Percentiles rank a stretch among this genome's conserved stretches.
These are phyloP conservation scores for Trematomus bernacchii DNA, from an alignment of 2,797 vertebrate genomes.

Conservation along the genomic window DNA sequence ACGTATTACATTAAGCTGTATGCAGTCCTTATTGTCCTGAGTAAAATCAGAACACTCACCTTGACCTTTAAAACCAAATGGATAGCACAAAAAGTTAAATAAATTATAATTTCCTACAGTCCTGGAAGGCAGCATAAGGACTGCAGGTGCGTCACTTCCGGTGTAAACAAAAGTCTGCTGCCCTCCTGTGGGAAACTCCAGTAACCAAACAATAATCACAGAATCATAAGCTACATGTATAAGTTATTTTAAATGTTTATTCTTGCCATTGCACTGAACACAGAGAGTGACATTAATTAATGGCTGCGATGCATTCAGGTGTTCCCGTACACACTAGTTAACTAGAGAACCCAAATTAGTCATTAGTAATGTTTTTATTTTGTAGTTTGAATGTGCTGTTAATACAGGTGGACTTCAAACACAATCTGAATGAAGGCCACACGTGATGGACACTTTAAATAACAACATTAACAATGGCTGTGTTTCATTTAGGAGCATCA, in stretches of 20 bases:
- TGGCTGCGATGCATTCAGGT: slow-evolving; percentile 10
- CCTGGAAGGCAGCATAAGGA: neutral
- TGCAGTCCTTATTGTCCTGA: neutral
- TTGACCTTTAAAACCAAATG: neutral
- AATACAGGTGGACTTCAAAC: too few species aligned
- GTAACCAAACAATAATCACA: neutral
- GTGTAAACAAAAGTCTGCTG: slow-evolving; percentile 35
- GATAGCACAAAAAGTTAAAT: neutral
- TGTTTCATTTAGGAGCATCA: too few species aligned
- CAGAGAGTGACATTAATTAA: neutral
- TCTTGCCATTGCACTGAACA: too few species aligned
- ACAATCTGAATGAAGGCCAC: neutral
- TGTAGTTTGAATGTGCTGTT: slow-evolving; percentile 2
- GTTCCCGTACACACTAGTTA: neutral
- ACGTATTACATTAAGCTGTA: too few species aligned
- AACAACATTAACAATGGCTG: too few species aligned
- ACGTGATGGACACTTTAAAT: too few species aligned
- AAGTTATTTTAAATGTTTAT: neutral
- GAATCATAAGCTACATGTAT: too few species aligned
- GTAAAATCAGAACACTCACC: neutral
- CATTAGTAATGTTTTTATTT: neutral
- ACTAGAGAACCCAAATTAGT: too few species aligned
- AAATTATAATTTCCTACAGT: neutral
- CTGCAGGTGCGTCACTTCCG: slow-evolving; percentile 67
- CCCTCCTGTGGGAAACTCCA: slow-evolving; percentile 36